phyloP scores from a whole-genome alignment of 2,113 vertebrate species.

The Apodemus sylvaticus region DNA sequence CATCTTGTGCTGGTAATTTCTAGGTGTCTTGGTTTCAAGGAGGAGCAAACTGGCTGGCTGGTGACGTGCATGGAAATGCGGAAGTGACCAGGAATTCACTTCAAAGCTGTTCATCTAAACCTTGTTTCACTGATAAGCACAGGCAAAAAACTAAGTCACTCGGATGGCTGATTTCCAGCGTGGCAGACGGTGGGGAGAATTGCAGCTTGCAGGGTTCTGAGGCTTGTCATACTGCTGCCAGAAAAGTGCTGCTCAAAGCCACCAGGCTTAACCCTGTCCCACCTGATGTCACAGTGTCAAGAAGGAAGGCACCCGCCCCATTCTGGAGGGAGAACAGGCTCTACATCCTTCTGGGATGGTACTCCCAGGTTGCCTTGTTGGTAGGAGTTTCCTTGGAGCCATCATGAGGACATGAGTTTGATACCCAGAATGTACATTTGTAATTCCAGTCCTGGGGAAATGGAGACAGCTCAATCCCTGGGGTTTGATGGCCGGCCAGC shows the following conservation, averaged over 20 bases:
- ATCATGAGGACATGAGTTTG: background rate
- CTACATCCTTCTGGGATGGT: background rate
- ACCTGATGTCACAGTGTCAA: fast-evolving
- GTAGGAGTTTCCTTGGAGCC: background rate
- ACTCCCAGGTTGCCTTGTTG: background rate
- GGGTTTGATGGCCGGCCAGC: background rate
- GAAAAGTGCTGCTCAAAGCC: background rate
- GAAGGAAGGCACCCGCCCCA: background rate
- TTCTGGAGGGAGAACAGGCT: background rate
- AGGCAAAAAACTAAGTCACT: background rate
- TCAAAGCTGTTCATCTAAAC: background rate
- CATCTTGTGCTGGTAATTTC: background rate
- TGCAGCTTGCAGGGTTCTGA: background rate
- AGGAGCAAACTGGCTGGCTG: background rate
- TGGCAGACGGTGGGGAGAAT: slow-evolving; percentile 32
- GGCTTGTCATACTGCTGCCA: background rate
- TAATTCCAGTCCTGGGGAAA: background rate
- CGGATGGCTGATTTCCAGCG: background rate
- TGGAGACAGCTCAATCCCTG: background rate
- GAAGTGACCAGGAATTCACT: background rate
- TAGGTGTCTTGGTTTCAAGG: background rate
- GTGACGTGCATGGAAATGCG: background rate
- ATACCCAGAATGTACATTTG: background rate
- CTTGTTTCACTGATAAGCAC: slow-evolving; percentile 25
- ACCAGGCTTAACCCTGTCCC: background rate